Evolutionary conservation across 1,140 invertebrate species (phyloP).

Genomic region (Drosophila parabipectinata): DNA sequence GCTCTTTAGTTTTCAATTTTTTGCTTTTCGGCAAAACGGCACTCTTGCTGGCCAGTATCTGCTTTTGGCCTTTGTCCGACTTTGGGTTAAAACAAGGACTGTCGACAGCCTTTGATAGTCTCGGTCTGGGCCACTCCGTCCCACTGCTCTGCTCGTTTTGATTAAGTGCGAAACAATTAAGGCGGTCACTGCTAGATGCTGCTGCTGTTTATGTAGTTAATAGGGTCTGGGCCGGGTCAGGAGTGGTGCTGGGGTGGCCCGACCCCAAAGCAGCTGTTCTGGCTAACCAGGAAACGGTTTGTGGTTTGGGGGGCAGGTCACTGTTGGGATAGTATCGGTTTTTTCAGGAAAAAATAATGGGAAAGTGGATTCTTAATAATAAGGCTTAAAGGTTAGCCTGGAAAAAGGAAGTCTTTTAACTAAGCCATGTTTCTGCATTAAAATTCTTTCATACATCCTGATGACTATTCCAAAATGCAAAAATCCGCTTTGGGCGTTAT

Average conservation of each 20-base stretch:
- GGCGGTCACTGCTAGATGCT: slow-evolving; percentile 58
- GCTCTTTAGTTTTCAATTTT: slow-evolving; percentile 82
- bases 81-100: slow-evolving; percentile 27
- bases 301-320: background rate
- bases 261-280: slow-evolving; percentile 62
- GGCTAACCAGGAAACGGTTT: slow-evolving; percentile 32
- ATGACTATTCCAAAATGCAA: background rate
- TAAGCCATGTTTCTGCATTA: background rate
- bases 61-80: slow-evolving; percentile 71
- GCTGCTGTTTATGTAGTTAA: slow-evolving; percentile 76
- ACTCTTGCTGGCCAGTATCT: slow-evolving; percentile 34
- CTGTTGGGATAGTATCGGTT: background rate
- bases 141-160: slow-evolving; percentile 70
- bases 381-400: no score
- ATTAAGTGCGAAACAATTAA: slow-evolving; percentile 82
- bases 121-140: slow-evolving; percentile 38
- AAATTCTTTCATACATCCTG: background rate
- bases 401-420: background rate
- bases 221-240: slow-evolving; percentile 37
- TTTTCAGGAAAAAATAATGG: no score
- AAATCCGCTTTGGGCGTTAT: slow-evolving; percentile 1
- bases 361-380: no score
- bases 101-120: slow-evolving; percentile 44
- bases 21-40: slow-evolving; percentile 62
- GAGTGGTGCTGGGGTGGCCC: background rate